Conservation (phyloP, 2,888 invertebrate species). For the Tetropium fuscum region DNA sequence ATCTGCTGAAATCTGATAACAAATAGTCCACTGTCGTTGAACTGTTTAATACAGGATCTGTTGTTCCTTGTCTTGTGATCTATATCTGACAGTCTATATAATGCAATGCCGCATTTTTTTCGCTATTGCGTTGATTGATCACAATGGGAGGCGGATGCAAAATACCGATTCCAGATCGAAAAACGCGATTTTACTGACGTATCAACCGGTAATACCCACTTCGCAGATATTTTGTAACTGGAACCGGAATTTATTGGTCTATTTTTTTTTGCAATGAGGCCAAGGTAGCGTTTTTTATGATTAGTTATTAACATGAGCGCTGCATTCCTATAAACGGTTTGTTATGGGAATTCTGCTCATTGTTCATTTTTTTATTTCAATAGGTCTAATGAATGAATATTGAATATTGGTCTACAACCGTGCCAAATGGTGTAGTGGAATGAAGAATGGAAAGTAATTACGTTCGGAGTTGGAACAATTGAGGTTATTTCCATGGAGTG, state of each 20-base stretch:
- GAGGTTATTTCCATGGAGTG: no score
- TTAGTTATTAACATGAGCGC: neutral
- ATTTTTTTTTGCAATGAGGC: neutral
- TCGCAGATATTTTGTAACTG: neutral
- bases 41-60: slow-evolving; percentile 21
- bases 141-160: slow-evolving; percentile 16
- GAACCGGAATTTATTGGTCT: slow-evolving; percentile 17
- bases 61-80: neutral
- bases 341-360: no score
- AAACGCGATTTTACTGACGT: slow-evolving; percentile 14
- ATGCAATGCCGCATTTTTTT: slow-evolving; percentile 11
- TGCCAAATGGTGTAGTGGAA: no score
- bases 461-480: no score
- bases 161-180: slow-evolving; percentile 8
- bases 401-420: no score
- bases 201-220: slow-evolving; percentile 18
- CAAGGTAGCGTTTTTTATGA: neutral
- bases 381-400: no score
- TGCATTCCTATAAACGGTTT: neutral
- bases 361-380: no score
- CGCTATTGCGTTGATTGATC: neutral
- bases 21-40: slow-evolving; percentile 8
- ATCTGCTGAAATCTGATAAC: neutral
- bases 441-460: no score
- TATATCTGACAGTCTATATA: neutral